Evolutionary conservation across 2,113 vertebrate species (phyloP).

Genomic region (Acanthochromis polyacanthus): DNA sequence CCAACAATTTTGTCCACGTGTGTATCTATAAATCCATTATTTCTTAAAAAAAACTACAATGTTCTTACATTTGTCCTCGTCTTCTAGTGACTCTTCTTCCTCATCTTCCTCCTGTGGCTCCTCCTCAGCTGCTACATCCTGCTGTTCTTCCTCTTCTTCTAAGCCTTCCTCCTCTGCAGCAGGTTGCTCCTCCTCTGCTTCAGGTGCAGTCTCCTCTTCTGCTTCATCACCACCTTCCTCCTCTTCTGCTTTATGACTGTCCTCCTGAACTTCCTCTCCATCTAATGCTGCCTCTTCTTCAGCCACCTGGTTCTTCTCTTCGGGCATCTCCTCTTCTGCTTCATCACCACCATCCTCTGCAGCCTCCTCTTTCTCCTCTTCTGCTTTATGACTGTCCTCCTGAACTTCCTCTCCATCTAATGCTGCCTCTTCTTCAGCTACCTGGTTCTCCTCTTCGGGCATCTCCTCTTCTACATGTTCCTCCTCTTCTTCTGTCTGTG

Average conservation of each 20-base stretch:
- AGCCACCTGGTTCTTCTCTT: conserved; percentile 12
- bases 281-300: conserved; percentile 3
- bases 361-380: background rate
- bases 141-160: conserved; percentile 14
- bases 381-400: background rate
- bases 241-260: background rate
- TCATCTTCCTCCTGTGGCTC: conserved; percentile 35
- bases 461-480: background rate
- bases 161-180: conserved; percentile 2
- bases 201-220: background rate
- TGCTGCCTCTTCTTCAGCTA: conserved; percentile 1
- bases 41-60: background rate
- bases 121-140: conserved; percentile 36
- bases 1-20: too few relatives aligned
- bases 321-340: conserved; percentile 2
- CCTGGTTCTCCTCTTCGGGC: conserved; percentile 15
- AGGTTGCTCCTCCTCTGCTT: conserved; percentile 27
- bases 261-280: background rate
- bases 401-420: background rate
- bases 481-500: background rate
- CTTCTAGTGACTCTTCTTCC: conserved; percentile 47
- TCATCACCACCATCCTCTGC: conserved; percentile 3
- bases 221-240: background rate
- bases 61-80: conserved; percentile 66
- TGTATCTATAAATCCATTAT: background rate